Conservation (phyloP, 1,140 invertebrate genomes). For the Neodiprion lecontei region DNA sequence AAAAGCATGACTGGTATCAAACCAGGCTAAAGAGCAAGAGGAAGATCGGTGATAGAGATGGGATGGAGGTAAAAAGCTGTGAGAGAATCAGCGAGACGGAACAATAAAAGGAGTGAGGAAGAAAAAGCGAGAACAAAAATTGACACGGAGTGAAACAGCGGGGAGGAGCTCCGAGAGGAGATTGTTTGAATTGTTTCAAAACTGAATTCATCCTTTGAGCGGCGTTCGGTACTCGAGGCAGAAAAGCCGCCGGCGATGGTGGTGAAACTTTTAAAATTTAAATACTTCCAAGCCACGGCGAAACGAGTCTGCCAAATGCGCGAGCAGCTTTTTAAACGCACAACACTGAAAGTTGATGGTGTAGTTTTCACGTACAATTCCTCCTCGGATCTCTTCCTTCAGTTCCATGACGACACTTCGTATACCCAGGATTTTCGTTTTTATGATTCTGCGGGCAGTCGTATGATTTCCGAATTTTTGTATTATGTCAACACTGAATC, state of each 20-base stretch:
- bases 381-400: neutral
- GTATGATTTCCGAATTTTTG: too few species aligned
- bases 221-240: slow-evolving; percentile 1
- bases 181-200: slow-evolving; percentile 8
- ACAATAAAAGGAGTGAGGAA: neutral
- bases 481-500: too few species aligned
- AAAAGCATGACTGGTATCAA: neutral
- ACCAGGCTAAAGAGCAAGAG: neutral
- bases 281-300: neutral
- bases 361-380: neutral
- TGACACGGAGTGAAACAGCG: neutral
- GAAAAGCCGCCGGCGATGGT: neutral
- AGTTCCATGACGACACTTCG: neutral
- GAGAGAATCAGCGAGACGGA: neutral
- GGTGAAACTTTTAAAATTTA: slow-evolving; percentile 6
- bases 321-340: neutral
- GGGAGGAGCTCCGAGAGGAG: neutral
- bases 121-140: neutral
- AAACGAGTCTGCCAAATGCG: neutral
- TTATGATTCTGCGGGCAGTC: too few species aligned
- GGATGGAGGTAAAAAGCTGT: too few species aligned
- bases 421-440: too few species aligned
- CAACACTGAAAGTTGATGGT: neutral
- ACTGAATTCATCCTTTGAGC: slow-evolving; percentile 5
- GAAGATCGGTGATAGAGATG: too few species aligned